Evolutionary conservation across 2,888 invertebrate species (phyloP), one percentile per base, ranked within the genome.

Genomic region (Nomada hirtipes): DNA sequence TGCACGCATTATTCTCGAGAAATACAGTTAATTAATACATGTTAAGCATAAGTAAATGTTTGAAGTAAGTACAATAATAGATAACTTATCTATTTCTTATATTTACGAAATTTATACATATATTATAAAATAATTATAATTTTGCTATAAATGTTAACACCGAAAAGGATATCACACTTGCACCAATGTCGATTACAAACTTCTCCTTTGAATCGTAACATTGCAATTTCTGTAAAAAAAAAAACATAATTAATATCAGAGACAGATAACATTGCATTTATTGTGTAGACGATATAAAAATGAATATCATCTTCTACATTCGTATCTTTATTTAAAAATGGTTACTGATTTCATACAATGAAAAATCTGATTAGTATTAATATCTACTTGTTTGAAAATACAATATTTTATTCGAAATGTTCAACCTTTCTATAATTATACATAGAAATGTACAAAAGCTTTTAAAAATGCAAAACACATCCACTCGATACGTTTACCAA

Each of bases 401-500:
- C 10, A 3, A 2, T 44, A n/a, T 57, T 47, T 70, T 15, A 23
- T 1, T 71, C 52, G 3, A 55, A 61, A 42, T 36, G 18, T 70
- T 29, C 2, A 61, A 11, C 4, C 2, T 52, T 72, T 42, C 11
- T 3, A 13, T 4, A 23, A 61, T n/a, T 13, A 36, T 11, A 52
- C 36, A 36, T 2, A 23, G 3, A 13, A 47, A 44, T 13, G 52
- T 63, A 18, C 0, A 23, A 15, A 42, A 11, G 26, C 42, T 15
- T 23, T 29, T 4, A 23, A 42, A 15, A 10, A 20, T 23, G 7
- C 4, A 26, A 11, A 63, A 57, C 15, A 20, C 15, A 47, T 76
- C 75, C 75, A 76, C 75, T 76, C 61, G 53, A 44, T 70, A 70
- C 71, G 61, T 71, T 76, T 76, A 20, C 53, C 71, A 71, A 61